Conservation (phyloP, 2,113 vertebrate genomes). For the Anas platyrhynchos region DNA sequence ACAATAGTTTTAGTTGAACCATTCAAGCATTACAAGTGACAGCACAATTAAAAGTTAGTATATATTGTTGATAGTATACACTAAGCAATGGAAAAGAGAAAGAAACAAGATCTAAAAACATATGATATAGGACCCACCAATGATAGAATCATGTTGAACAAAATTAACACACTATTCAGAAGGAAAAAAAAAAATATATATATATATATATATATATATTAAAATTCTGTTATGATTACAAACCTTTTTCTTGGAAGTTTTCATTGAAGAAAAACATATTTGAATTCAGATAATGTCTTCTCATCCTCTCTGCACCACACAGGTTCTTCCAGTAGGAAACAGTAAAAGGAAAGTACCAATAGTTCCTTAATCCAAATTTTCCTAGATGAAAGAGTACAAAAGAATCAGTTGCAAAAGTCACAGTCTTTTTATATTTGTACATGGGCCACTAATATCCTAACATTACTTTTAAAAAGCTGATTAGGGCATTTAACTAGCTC, state of each 20-base stretch:
- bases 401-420: not conserved
- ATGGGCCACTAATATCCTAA: not conserved
- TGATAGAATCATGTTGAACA: not conserved
- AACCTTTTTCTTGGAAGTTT: constrained; percentile 55
- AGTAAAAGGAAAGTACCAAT: constrained; percentile 75
- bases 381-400: constrained; percentile 39
- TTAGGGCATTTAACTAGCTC: not conserved
- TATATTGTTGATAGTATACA: not conserved
- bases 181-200: not conserved
- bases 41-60: not conserved
- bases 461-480: not conserved
- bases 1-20: not conserved
- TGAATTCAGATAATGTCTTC: not conserved
- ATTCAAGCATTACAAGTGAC: not conserved
- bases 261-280: constrained; percentile 41
- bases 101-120: not conserved
- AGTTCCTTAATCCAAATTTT: constrained; percentile 53
- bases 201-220: not conserved
- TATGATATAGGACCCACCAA: not conserved
- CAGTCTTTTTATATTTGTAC: not conserved
- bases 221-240: not conserved
- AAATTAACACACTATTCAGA: not conserved
- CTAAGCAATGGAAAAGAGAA: not conserved
- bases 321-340: constrained; percentile 68
- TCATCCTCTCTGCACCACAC: not conserved